phyloP scores from a whole-genome alignment of 2,797 vertebrate species.

The Halcyon smyrnensis region DNA sequence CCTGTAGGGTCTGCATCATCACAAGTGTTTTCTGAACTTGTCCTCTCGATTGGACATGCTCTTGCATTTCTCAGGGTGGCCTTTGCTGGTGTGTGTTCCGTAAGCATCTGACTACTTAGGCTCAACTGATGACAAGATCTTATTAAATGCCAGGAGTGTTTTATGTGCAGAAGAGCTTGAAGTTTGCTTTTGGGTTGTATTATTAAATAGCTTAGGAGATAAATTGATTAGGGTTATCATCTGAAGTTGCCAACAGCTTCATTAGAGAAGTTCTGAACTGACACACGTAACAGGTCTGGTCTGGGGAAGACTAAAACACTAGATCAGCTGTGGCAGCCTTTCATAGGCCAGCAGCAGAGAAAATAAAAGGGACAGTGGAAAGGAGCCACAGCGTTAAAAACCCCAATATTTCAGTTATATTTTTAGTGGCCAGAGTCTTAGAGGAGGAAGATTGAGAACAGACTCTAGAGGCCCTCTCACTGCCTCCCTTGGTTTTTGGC shows the following conservation, averaged over 20 bases:
- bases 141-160: background rate
- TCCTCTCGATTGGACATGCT: fast-evolving
- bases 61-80: fast-evolving
- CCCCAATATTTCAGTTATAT: background rate
- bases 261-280: background rate
- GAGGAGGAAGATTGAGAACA: background rate
- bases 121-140: background rate
- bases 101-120: background rate
- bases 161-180: background rate
- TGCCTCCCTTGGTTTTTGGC: constrained; percentile 32
- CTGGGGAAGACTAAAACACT: background rate
- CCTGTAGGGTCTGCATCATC: background rate
- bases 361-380: background rate
- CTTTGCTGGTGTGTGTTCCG: background rate
- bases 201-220: background rate
- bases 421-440: background rate
- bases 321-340: background rate
- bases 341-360: background rate
- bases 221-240: background rate
- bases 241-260: background rate
- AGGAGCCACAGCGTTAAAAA: background rate
- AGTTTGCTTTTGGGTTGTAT: background rate
- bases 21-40: background rate
- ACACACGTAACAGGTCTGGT: no score
- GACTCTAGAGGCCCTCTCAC: background rate